phyloP scores from a whole-genome alignment of 2,888 invertebrate genomes.

The Ditula angustiorana region DNA sequence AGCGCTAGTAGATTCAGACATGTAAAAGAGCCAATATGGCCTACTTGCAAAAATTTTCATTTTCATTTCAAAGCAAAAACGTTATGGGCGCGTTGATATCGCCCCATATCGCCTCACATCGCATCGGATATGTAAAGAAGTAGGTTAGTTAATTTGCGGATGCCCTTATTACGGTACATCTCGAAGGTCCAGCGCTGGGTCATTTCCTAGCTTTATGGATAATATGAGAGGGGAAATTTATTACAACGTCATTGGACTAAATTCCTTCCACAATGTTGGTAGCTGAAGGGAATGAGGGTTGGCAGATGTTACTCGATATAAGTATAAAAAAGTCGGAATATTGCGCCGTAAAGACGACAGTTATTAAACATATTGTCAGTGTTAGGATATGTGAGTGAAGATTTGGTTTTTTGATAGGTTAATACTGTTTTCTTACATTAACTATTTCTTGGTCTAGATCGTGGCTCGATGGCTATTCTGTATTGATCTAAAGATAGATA shows the following conservation, averaged over 20 bases:
- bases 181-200: conserved; percentile 32
- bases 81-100: neutral
- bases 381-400: conserved; percentile 17
- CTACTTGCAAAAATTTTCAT: no score
- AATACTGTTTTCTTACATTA: neutral
- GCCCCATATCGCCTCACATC: conserved; percentile 5
- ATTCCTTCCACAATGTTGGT: conserved; percentile 67
- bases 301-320: conserved; percentile 62
- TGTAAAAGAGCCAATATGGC: no score
- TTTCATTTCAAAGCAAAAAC: no score
- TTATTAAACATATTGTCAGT: conserved; percentile 58
- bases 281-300: conserved; percentile 67
- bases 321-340: conserved; percentile 43
- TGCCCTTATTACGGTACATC: conserved; percentile 34
- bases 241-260: conserved; percentile 72
- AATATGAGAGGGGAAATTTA: conserved; percentile 69
- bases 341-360: conserved; percentile 64
- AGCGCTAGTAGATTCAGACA: no score
- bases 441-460: no score
- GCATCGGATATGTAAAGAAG: conserved; percentile 25
- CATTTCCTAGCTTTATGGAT: conserved; percentile 65
- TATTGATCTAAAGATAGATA: no score
- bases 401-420: neutral
- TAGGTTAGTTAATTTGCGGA: conserved; percentile 31
- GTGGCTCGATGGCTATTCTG: no score